Base-by-base conservation (phyloP, 2,797 vertebrate genomes). In the Tiaroga cobitis region DNA sequence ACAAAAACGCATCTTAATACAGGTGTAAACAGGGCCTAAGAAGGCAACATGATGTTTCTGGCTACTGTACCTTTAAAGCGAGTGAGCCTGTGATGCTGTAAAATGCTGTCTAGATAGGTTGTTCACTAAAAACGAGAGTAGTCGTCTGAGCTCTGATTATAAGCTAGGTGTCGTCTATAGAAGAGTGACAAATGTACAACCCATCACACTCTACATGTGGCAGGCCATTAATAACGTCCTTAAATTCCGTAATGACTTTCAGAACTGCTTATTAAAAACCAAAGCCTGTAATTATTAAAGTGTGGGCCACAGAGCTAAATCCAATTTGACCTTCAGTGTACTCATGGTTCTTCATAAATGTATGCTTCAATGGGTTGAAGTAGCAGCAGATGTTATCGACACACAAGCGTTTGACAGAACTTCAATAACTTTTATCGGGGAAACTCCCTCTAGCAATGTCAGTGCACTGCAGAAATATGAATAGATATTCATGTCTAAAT, bases 231-330 rank as follows among this genome's bases (percentile, higher is more conserved):
- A 68, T 74, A 84, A 65, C 4, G 39, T 49, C 46, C 51, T 46
- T 77, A 83, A 70, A 68, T 32, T 49, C 63, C 37, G 11, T 80
- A 61, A 84, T 79, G 72, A 84, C 85, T 82, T 63, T 72, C 32
- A 41, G 34, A 86, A 87, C 43, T 54, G 72, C 84, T 86, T 84
- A 86, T 87, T 89, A 87, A 68, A 85, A 82, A 49, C 51, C 19
- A 16, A 82, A 46, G 78, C 59, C 81, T 84, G 78, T 86, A 81
- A 86, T 87, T 86, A 89, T 81, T 56, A 54, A 46, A 81, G 81
- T 79, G 46, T 81, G 78, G 59, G 78, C 75, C 61, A 86, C 77
- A 56, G 16, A 83, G 84, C 75, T 67, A 72, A 86, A 81, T 72
- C n/a, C 29, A n/a, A 32, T 77, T 83, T 87, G 70, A 87, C 80